phyloP scores from a whole-genome alignment of 2,113 vertebrate species.

The Sphyrna mokarran region DNA sequence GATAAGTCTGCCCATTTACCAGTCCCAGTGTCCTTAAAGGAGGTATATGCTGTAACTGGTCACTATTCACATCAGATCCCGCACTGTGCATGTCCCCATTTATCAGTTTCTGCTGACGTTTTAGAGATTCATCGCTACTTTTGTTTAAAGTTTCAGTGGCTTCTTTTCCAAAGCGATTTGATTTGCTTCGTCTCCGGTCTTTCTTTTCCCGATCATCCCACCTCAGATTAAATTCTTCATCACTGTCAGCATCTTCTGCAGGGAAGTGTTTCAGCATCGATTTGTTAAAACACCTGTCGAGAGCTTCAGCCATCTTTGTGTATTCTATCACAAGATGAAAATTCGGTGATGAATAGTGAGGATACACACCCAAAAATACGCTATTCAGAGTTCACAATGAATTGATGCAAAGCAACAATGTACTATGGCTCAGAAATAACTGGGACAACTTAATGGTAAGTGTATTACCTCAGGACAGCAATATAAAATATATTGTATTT shows the following conservation, averaged over 20 bases:
- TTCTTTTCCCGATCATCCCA: conserved; percentile 74
- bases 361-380: neutral
- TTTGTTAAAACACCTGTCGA: conserved; percentile 88
- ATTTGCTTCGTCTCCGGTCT: conserved; percentile 71
- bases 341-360: neutral
- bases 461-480: neutral
- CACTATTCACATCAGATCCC: neutral
- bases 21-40: neutral
- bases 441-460: neutral
- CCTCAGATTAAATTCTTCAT: conserved; percentile 86
- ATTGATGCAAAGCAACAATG: neutral
- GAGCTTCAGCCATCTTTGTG: conserved; percentile 88
- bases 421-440: neutral
- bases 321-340: conserved; percentile 66
- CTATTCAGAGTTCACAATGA: neutral
- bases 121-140: neutral
- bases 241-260: conserved; percentile 87
- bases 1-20: conserved; percentile 19
- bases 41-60: neutral
- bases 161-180: conserved; percentile 42
- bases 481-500: neutral
- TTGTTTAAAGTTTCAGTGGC: neutral
- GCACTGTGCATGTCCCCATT: conserved; percentile 47
- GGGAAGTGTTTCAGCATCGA: conserved; percentile 91
- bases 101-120: neutral